phyloP scores from a whole-genome alignment of 2,888 invertebrate species.

The Eucera pruinosa region DNA sequence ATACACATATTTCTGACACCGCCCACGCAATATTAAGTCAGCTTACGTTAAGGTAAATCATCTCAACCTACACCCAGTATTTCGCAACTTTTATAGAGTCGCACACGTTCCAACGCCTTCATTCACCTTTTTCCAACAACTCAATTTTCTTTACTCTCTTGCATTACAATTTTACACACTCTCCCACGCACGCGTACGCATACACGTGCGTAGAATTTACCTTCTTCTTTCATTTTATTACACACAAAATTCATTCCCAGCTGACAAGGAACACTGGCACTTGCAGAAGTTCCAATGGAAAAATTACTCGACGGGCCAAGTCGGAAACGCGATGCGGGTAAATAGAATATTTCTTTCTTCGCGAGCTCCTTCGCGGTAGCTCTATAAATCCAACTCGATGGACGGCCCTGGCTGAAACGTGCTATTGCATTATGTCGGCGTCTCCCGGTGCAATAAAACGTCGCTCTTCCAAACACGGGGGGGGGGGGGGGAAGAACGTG shows the following conservation, averaged over 20 bases:
- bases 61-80: not conserved
- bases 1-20: not conserved
- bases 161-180: no score
- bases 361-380: constrained; percentile 11
- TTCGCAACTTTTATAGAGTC: not conserved
- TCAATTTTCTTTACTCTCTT: not conserved
- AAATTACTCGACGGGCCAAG: constrained; percentile 11
- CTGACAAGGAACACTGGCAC: not conserved
- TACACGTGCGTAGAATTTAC: no score
- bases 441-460: constrained; percentile 64
- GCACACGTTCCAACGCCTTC: not conserved
- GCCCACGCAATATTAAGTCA: not conserved
- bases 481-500: constrained; percentile 43
- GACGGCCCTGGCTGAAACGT: constrained; percentile 40
- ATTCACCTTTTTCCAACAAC: not conserved
- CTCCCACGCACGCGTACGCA: no score
- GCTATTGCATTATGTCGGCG: constrained; percentile 53
- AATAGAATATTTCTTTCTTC: constrained; percentile 42
- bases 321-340: not conserved
- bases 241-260: not conserved
- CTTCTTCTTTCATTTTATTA: not conserved
- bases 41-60: not conserved
- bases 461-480: constrained; percentile 36
- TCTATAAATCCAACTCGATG: constrained; percentile 45
- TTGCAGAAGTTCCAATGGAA: not conserved